phyloP scores from a whole-genome alignment of 2,888 invertebrate species.

The Idaea biselata region DNA sequence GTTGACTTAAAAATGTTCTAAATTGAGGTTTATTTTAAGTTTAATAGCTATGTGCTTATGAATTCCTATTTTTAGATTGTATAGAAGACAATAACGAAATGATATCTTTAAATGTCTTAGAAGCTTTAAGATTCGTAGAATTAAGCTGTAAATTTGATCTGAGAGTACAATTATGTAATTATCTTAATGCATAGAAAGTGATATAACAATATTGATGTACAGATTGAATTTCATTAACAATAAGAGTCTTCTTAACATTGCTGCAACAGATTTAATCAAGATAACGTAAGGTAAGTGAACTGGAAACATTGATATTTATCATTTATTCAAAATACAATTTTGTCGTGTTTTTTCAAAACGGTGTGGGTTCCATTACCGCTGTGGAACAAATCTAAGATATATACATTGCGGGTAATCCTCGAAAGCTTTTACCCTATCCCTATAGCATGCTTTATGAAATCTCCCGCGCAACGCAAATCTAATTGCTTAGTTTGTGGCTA shows the following conservation, averaged over 20 bases:
- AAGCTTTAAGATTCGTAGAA: not conserved
- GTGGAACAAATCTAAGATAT: too few species aligned
- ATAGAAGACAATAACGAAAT: slow-evolving; percentile 6
- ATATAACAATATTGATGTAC: not conserved
- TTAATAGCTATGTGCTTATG: not conserved
- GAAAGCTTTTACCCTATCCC: too few species aligned
- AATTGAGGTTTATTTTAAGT: too few species aligned
- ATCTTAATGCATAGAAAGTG: not conserved
- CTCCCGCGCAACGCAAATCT: too few species aligned
- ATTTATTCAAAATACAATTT: too few species aligned
- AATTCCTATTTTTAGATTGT: slow-evolving; percentile 5
- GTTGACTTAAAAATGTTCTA: too few species aligned
- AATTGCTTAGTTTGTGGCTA: too few species aligned
- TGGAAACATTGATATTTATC: not conserved
- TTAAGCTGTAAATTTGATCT: not conserved
- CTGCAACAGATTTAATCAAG: not conserved
- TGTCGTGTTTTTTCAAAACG: too few species aligned
- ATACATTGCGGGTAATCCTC: too few species aligned
- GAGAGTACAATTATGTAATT: not conserved
- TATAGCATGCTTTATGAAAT: too few species aligned
- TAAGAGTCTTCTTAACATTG: not conserved
- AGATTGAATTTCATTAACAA: not conserved
- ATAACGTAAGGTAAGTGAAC: not conserved
- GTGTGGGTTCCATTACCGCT: too few species aligned
- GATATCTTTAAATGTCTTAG: slow-evolving; percentile 2